phyloP scores from a whole-genome alignment of 2,888 invertebrate genomes.

The Asteroscopus sphinx region DNA sequence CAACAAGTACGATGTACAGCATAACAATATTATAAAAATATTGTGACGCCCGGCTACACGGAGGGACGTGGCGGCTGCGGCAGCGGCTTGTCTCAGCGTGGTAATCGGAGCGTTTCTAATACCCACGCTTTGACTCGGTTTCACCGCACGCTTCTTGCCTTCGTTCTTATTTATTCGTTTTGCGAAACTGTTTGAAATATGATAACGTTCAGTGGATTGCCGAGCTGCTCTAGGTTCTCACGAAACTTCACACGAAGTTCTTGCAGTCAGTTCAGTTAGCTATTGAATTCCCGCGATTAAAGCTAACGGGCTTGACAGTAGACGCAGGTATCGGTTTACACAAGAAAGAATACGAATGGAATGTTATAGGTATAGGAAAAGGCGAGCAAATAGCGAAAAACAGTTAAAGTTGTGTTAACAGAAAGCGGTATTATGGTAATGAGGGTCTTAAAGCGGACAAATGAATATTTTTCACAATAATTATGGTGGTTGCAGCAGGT shows the following conservation, averaged over 20 bases:
- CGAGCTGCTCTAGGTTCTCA: conserved; percentile 80
- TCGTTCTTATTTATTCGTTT: conserved; percentile 88
- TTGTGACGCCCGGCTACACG: conserved; percentile 11
- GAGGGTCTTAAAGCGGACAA: conserved; percentile 76
- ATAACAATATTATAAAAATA: conserved; percentile 4
- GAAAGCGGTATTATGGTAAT: conserved; percentile 75
- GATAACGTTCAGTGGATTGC: conserved; percentile 86
- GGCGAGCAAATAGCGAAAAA: conserved; percentile 43
- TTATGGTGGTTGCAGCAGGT: conserved; percentile 82
- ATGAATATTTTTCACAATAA: conserved; percentile 88
- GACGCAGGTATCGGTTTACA: conserved; percentile 72
- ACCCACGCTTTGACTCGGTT: conserved; percentile 88
- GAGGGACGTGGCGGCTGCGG: conserved; percentile 54
- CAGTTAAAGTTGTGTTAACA: conserved; percentile 48
- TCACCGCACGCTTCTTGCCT: conserved; percentile 89
- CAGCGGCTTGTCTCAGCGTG: conserved; percentile 75
- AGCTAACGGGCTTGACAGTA: conserved; percentile 63
- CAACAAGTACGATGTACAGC: conserved; percentile 10
- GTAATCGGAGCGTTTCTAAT: conserved; percentile 90
- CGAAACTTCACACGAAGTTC: conserved; percentile 85
- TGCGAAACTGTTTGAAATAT: conserved; percentile 89
- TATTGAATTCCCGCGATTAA: conserved; percentile 83
- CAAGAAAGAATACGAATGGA: conserved; percentile 58
- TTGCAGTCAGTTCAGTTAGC: conserved; percentile 77
- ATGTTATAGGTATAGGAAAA: conserved; percentile 19